A percentile compares a stretch with the other conserved stretches of the same genome.
Conservation (phyloP, 2,797 vertebrate species). For the Hyperoplus lanceolatus region DNA sequence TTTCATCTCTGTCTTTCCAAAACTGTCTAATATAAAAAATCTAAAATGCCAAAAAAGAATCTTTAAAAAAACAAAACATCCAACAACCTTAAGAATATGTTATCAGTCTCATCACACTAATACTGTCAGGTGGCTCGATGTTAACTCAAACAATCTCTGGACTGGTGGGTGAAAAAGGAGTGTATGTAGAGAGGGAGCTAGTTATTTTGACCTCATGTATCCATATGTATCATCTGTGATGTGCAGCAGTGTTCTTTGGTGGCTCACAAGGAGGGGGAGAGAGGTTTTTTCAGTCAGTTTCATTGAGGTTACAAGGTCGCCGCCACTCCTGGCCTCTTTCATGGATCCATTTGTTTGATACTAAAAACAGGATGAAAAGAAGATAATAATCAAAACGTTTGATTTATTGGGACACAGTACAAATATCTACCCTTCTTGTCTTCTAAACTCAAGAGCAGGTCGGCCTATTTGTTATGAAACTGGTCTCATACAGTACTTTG, state of each 20-base stretch:
- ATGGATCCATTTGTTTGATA: conserved; percentile 99
- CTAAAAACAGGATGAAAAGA: conserved; percentile 75
- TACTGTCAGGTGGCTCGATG: conserved; percentile 46
- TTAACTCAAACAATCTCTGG: conserved; percentile 54
- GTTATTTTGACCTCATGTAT: conserved; percentile 33
- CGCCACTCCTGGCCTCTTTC: conserved; percentile 98
- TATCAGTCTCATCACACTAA: conserved; percentile 41
- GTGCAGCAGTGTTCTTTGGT: conserved; percentile 54
- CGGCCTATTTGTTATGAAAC: not conserved
- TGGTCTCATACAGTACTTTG: not conserved
- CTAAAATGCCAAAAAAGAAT: too few species aligned
- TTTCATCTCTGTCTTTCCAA: too few species aligned
- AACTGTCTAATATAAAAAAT: too few species aligned
- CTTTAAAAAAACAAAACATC: not conserved
- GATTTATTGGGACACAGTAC: not conserved
- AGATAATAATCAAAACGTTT: not conserved
- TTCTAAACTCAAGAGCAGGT: not conserved
- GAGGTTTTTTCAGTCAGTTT: conserved; percentile 79
- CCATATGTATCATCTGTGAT: conserved; percentile 48
- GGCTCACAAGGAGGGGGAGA: conserved; percentile 50
- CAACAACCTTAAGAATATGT: conserved; percentile 40
- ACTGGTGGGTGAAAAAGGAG: conserved; percentile 33
- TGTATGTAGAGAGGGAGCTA: conserved; percentile 33
- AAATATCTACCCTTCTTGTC: not conserved
- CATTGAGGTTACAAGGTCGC: conserved; percentile 92